Conservation (phyloP, 2,113 vertebrate genomes). For the Calidris pygmaea region DNA sequence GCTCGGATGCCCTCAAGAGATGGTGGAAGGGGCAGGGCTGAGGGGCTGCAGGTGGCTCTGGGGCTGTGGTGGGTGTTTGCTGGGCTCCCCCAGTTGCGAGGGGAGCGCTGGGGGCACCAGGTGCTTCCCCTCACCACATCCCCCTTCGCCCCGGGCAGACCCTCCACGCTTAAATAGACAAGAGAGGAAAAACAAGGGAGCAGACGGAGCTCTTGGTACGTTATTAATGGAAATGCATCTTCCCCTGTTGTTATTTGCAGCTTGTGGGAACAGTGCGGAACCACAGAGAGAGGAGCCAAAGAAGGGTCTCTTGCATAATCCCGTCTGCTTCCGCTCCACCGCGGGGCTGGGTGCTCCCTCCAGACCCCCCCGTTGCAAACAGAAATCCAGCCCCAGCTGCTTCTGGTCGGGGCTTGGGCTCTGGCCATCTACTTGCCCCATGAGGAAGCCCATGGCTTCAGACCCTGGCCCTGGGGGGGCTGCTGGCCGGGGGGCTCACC, state of each 20-base stretch:
- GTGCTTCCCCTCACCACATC: not conserved
- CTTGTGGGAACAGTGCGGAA: not conserved
- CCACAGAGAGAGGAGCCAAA: not conserved
- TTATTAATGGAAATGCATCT: not conserved
- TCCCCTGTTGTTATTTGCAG: not conserved
- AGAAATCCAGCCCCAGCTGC: not conserved
- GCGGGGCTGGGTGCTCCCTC: not conserved
- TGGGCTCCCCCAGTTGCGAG: rapidly evolving
- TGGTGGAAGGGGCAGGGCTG: rapidly evolving
- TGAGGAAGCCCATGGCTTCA: rapidly evolving
- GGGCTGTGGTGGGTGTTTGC: not conserved
- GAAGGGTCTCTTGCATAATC: not conserved
- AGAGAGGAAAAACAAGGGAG: not conserved
- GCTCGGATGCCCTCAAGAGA: rapidly evolving
- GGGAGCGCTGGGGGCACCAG: not conserved
- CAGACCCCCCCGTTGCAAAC: not conserved
- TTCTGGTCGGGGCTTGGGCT: not conserved
- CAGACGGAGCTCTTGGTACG: not conserved
- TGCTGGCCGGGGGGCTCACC: not conserved
- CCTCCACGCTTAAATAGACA: not conserved
- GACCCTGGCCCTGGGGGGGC: rapidly evolving
- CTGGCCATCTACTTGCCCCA: not conserved
- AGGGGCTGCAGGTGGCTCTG: not conserved
- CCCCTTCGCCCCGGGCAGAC: not conserved
- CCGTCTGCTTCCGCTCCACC: not conserved